Evolutionary conservation across 2,113 vertebrate genomes (phyloP).

Genomic region (Heterochromis multidens): DNA sequence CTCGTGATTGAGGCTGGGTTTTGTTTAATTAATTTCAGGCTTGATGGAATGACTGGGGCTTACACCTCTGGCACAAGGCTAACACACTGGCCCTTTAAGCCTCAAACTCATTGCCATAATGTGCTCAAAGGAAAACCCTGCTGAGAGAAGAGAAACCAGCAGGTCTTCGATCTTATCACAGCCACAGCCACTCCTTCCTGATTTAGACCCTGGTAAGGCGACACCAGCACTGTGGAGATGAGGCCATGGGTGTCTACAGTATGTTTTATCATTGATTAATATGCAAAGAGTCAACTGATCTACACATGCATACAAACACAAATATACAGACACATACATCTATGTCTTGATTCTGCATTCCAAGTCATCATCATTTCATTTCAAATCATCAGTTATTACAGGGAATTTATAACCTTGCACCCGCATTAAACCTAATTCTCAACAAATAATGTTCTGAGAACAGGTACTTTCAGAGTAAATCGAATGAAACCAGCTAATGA

Average conservation of each 20-base stretch:
- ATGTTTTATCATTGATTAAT: conserved; percentile 66
- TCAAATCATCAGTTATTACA: neutral
- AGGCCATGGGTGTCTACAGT: neutral
- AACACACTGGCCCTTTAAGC: conserved; percentile 64
- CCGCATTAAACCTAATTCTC: neutral
- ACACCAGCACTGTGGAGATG: conserved; percentile 47
- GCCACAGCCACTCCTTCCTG: conserved; percentile 44
- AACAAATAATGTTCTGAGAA: neutral
- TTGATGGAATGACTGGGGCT: conserved; percentile 71
- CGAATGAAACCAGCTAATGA: neutral
- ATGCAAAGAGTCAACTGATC: conserved; percentile 58
- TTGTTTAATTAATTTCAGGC: conserved; percentile 75
- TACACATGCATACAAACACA: neutral
- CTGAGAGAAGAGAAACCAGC: conserved; percentile 59
- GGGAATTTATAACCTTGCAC: neutral
- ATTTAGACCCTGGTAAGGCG: conserved; percentile 59
- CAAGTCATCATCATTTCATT: neutral
- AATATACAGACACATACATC: neutral
- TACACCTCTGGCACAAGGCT: conserved; percentile 60
- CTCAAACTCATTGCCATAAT: conserved; percentile 78
- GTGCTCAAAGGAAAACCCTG: conserved; percentile 66
- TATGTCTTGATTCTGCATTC: neutral
- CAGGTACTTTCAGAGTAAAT: neutral
- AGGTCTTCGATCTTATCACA: conserved; percentile 63
- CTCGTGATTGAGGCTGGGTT: conserved; percentile 54